Base-by-base conservation (phyloP, 2,888 invertebrate species). In the Nymphalis urticae region DNA sequence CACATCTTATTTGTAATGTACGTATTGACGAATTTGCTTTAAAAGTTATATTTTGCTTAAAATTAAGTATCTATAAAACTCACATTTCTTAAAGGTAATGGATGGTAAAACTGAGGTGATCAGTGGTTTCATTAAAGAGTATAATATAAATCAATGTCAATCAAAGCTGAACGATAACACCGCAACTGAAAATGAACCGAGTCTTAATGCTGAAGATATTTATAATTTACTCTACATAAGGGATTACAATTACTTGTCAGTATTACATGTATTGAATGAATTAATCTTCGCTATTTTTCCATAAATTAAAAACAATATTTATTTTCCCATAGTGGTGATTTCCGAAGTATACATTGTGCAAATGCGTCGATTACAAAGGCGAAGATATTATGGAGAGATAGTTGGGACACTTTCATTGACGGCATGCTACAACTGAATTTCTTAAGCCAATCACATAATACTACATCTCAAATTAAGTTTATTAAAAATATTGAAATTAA, bases 341-440 rank as follows among this genome's bases (percentile, higher is more conserved):
- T 87, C 65, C 79, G 76, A 64, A 83, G 81, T 65, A 82, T 89
- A 32, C 63, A 76, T 10, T 75, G 75, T 16, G 71, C 77, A 0
- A 80, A 86, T 63, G 51, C 74, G 17, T 73, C 81, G 4, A 70
- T 86, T 4, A 84, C 81, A 0, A 77, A 80, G 56, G 93, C 90
- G 32, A 71, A 82, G 59, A 73, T 94, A 3, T 78, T 83, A 54
- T 97, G 97, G 96, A 90, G 93, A 19, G 94, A 94, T 63, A 96
- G 96, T 82, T 98, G 97, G 97, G 94, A 96, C 0, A 94, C 96
- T 5, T 95, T 97, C 76, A 91, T 98, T 76, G 97, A 98, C 83
- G 95, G 95, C 0, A 94, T 98, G 93, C 84, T 98, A 19, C 97
- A 98, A 87, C 93, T 96, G 69, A 93, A 94, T 64, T 92, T 95